phyloP scores from a whole-genome alignment of 2,797 vertebrate genomes.

The Paramormyrops hopkinsi region DNA sequence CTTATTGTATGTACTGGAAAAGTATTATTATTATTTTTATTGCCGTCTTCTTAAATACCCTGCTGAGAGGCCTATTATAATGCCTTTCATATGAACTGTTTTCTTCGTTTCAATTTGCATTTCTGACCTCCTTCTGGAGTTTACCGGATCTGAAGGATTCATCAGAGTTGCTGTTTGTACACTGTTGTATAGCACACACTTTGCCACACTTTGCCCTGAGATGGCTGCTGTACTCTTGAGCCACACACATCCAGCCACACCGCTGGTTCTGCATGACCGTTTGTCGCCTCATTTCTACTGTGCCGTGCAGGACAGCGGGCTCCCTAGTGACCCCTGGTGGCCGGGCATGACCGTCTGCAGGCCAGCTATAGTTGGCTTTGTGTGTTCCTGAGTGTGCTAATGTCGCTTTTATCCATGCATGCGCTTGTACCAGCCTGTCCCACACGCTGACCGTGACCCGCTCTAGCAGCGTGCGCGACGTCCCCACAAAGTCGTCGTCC shows the following conservation, averaged over 20 bases:
- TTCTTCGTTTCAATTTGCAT: not conserved
- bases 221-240: not conserved
- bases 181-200: not conserved
- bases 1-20: not conserved
- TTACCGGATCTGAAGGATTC: not conserved
- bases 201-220: not conserved
- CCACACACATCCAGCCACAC: not conserved
- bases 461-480: slow-evolving; percentile 74
- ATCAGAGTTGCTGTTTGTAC: not conserved
- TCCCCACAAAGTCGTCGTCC: slow-evolving; percentile 75
- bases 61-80: not conserved
- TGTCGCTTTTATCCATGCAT: slow-evolving; percentile 27
- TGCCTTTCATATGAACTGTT: not conserved
- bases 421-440: slow-evolving; percentile 63
- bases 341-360: not conserved
- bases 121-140: not conserved
- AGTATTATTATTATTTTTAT: not conserved
- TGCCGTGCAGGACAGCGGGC: not conserved
- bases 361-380: slow-evolving; percentile 24
- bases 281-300: not conserved
- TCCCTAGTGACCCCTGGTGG: not conserved
- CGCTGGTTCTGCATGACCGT: not conserved
- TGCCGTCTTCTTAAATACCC: not conserved
- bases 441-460: slow-evolving; percentile 74
- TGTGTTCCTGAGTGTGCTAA: slow-evolving; percentile 39